Base-by-base conservation (phyloP, 2,113 vertebrate species). In the Paedocypris sp. region DNA sequence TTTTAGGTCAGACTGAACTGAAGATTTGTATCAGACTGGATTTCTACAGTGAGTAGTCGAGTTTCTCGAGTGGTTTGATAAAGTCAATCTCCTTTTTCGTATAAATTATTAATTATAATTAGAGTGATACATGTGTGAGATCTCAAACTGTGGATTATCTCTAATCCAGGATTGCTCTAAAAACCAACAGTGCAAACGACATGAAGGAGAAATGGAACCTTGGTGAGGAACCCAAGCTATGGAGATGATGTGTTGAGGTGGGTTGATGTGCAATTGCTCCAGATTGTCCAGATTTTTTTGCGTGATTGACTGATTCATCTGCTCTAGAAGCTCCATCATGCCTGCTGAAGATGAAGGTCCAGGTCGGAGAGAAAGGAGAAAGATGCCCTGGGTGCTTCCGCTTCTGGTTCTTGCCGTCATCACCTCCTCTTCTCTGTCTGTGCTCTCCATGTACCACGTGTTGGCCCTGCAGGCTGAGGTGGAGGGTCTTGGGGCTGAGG, bases 381-480 rank as follows among this genome's bases (percentile, higher is more conserved):
- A 74, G 59, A 57, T 70, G 31, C 78, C 82, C 28, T 79, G 81
- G 80, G 75, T 80, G 1, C 69, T 82, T 33, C 64, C 86, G 73
- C 73, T 89, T 68, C 84, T 91, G 75, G 84, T 83, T 10, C 64
- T 90, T 19, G 81, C 80, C 8, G 83, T 82, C 13, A 64, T 93
- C 72, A 77, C 87, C 77, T 86, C 87, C 45, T 86, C 87, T 67
- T 88, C 82, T 42, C 78, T 94, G 58, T 87, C 90, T 45, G 85
- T 80, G 60, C 51, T 91, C 68, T 88, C 89, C 38, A 70, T 94
- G 46, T 88, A 86, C 77, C 82, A 87, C 8, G 79, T 89, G 71
- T 65, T 87, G 69, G 73, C 72, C 11, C 81, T 97, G 69, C 85
- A 89, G 75, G 85, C 86, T 2, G 91, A 96, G 72, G 84, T 96